Percentiles rank a stretch among this genome's conserved stretches.
phyloP scores from a whole-genome alignment of 2,797 vertebrate genomes.

The Acrossocheilus wenchowensis region DNA sequence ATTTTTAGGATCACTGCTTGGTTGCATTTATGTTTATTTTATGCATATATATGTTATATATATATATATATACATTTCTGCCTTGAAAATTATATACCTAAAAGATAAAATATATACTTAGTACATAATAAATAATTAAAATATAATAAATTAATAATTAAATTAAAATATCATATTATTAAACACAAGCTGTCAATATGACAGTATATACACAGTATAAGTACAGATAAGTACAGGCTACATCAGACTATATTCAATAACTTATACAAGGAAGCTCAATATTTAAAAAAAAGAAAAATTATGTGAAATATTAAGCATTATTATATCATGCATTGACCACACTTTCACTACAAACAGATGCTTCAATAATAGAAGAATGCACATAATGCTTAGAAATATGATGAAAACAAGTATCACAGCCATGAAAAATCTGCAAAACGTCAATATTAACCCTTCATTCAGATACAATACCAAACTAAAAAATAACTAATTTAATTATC shows the following conservation, averaged over 20 bases:
- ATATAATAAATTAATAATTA: neutral
- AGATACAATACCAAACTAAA: neutral
- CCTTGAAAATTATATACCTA: neutral
- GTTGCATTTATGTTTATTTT: neutral
- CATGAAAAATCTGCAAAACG: neutral
- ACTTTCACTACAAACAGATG: neutral
- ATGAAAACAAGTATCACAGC: neutral
- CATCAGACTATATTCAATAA: neutral
- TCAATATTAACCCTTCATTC: neutral
- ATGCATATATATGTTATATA: too few relatives aligned
- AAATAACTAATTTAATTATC: neutral
- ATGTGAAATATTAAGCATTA: neutral
- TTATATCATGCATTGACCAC: neutral
- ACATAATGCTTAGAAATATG: neutral
- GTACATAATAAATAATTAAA: neutral
- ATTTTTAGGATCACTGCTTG: neutral
- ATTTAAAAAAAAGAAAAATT: neutral
- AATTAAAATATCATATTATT: neutral
- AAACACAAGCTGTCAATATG: neutral
- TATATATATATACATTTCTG: neutral
- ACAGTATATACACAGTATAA: neutral
- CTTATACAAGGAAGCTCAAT: too few relatives aligned
- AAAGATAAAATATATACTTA: neutral
- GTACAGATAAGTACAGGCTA: too few relatives aligned
- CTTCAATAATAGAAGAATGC: neutral